A percentile compares a stretch with the other conserved stretches of the same genome.
Evolutionary conservation across 2,113 vertebrate species (phyloP).

Genomic region (Poeciliopsis turrubarensis): DNA sequence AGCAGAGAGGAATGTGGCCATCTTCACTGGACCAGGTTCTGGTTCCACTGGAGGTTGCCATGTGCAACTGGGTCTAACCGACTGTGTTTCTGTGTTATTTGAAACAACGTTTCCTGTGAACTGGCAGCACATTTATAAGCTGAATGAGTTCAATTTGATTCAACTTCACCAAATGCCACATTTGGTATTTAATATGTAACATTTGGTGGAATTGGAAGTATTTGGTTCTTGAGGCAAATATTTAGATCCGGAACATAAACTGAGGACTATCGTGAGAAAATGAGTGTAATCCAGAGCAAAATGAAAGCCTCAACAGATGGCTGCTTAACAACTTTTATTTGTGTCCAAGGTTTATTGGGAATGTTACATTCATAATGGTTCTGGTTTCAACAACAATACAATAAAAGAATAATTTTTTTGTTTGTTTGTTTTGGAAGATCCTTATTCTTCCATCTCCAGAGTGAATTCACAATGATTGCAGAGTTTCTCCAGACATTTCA

Average conservation of each 20-base stretch:
- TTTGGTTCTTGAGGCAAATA: too few species aligned
- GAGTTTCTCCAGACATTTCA: not conserved
- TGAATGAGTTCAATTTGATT: too few species aligned
- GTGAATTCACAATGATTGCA: not conserved
- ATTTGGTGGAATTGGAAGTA: too few species aligned
- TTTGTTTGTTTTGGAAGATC: not conserved
- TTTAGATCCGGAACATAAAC: too few species aligned
- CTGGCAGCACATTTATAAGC: too few species aligned
- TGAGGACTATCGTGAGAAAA: not conserved
- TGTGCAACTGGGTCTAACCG: not conserved
- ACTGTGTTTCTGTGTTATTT: too few species aligned
- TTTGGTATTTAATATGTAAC: too few species aligned
- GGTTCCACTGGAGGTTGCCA: too few species aligned
- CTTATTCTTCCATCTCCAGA: not conserved
- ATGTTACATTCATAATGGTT: not conserved
- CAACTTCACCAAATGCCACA: too few species aligned
- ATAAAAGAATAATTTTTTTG: not conserved
- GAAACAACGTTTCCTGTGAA: too few species aligned
- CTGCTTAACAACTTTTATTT: not conserved
- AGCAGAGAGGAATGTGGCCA: too few species aligned
- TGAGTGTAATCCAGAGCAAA: not conserved
- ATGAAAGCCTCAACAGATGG: not conserved
- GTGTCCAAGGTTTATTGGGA: not conserved
- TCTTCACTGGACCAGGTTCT: too few species aligned
- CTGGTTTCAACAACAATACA: not conserved